Percentiles rank a stretch among this genome's conserved stretches.
Evolutionary conservation across 2,888 invertebrate species (phyloP).

Genomic region (Eupithecia dodoneata): DNA sequence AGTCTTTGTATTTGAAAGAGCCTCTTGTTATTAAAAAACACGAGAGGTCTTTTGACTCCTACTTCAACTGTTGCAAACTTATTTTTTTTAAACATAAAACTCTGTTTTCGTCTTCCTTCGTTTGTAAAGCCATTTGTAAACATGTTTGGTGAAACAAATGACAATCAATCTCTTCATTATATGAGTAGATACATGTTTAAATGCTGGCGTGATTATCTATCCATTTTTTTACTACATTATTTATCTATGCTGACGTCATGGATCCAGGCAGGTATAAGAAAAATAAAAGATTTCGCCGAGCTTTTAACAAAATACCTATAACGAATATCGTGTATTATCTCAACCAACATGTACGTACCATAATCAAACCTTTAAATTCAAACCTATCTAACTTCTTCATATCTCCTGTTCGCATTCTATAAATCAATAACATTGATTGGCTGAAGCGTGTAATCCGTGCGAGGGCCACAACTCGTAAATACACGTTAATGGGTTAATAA

Average conservation of each 20-base stretch:
- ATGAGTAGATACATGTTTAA: too few relatives aligned
- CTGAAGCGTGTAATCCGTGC: constrained; percentile 46
- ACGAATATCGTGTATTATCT: neutral
- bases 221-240: too few relatives aligned
- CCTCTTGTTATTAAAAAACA: too few relatives aligned
- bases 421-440: constrained; percentile 54
- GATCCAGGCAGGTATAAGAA: too few relatives aligned
- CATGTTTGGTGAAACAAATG: neutral
- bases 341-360: neutral
- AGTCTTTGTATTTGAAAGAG: neutral
- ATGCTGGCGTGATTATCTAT: too few relatives aligned
- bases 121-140: neutral
- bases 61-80: neutral
- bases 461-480: constrained; percentile 49
- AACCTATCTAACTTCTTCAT: constrained; percentile 47
- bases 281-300: too few relatives aligned
- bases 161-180: neutral
- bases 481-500: constrained; percentile 46
- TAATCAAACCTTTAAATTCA: neutral
- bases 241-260: too few relatives aligned
- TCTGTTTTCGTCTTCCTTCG: neutral
- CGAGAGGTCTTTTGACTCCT: neutral
- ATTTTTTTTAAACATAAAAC: neutral
- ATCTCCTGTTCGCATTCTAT: neutral
- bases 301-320: neutral